Percentiles rank a stretch among this genome's conserved stretches.
These are phyloP conservation scores for Hylyphantes graminicola DNA, from an alignment of 1,140 invertebrate species.

Conservation along the genomic window DNA sequence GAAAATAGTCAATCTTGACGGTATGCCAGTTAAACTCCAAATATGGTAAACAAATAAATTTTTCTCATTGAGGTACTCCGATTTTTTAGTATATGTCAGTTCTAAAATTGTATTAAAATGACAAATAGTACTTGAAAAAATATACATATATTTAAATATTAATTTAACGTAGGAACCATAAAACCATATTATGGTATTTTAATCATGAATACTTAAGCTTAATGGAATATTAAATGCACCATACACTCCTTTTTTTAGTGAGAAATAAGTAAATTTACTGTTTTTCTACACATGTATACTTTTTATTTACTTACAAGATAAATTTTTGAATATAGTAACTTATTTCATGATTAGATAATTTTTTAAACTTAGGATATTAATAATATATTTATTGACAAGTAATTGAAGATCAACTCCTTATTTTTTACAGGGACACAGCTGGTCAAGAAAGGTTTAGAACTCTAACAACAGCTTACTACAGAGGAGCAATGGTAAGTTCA, in stretches of 20 bases:
- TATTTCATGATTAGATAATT: background rate
- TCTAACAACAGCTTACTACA: conserved; percentile 86
- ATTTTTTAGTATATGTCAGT: background rate
- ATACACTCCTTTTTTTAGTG: no score
- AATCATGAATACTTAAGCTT: no score
- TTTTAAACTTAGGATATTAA: background rate
- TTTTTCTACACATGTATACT: background rate
- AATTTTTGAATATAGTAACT: background rate
- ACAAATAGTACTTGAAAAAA: no score
- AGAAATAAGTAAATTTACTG: no score
- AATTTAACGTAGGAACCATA: no score
- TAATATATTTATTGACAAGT: no score
- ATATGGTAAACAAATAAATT: conserved; percentile 82
- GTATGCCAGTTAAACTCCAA: conserved; percentile 85
- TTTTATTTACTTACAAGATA: background rate
- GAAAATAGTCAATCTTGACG: conserved; percentile 87
- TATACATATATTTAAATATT: no score
- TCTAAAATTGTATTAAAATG: no score
- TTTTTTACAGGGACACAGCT: conserved; percentile 69
- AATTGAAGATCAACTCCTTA: no score
- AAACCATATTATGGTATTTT: no score
- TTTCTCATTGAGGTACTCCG: background rate
- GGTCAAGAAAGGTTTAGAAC: conserved; percentile 82
- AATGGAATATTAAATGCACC: no score
- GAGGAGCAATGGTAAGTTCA: conserved; percentile 70